Evolutionary conservation across 2,113 vertebrate species (phyloP).

Genomic region (Melospiza georgiana): DNA sequence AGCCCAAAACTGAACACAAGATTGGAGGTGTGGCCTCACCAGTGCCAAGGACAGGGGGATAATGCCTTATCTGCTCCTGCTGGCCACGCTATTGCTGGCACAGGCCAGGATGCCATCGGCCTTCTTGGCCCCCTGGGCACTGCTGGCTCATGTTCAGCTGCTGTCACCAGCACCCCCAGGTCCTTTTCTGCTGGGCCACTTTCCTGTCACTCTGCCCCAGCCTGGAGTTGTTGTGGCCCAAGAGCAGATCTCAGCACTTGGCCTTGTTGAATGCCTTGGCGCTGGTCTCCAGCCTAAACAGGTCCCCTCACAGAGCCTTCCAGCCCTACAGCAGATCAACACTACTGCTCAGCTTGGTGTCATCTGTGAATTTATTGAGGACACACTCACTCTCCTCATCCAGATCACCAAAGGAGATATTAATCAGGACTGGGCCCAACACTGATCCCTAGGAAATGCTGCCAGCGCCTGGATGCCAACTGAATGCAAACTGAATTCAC

Average conservation of each 20-base stretch:
- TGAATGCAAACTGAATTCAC: background rate
- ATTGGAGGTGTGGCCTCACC: accelerated
- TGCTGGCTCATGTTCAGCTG: background rate
- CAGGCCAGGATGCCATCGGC: background rate
- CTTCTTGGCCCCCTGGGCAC: background rate
- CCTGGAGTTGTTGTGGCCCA: background rate
- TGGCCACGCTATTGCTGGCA: accelerated
- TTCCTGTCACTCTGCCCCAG: background rate
- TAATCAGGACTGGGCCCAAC: background rate
- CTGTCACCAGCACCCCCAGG: background rate
- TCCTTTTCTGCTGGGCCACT: background rate
- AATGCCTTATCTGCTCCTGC: background rate
- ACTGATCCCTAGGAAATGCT: background rate
- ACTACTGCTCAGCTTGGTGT: background rate
- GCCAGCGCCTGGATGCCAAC: no score
- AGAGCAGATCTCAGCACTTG: background rate
- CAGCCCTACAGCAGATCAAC: background rate
- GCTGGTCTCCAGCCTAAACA: background rate
- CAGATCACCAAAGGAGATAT: background rate
- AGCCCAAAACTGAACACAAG: accelerated
- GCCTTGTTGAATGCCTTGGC: accelerated
- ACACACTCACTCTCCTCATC: no score
- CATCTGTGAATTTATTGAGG: background rate
- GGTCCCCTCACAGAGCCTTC: background rate
- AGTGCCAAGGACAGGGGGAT: accelerated